Percentiles rank a stretch among this genome's conserved stretches.
phyloP scores from a whole-genome alignment of 2,888 invertebrate species.

The Tuta absoluta region DNA sequence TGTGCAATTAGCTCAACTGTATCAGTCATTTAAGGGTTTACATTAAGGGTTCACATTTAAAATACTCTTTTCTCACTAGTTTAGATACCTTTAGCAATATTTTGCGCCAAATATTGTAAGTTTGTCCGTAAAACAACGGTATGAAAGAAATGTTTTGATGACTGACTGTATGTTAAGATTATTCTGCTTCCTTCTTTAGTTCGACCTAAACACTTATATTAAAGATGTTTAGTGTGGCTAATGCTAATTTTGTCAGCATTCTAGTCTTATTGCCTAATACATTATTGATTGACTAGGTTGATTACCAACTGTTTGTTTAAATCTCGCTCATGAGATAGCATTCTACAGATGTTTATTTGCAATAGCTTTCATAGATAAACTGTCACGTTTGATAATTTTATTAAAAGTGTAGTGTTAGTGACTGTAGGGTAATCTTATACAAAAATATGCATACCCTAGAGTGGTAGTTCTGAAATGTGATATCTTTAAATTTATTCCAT shows the following conservation, averaged over 20 bases:
- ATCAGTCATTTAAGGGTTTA: background rate
- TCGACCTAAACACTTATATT: background rate
- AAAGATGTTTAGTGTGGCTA: conserved; percentile 19
- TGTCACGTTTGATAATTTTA: conserved; percentile 32
- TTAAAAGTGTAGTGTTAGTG: conserved; percentile 44
- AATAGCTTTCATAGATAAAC: background rate
- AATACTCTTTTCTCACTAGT: background rate
- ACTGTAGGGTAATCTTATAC: conserved; percentile 44
- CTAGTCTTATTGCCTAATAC: conserved; percentile 59
- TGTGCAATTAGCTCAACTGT: background rate
- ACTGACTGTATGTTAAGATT: background rate
- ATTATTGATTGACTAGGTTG: conserved; percentile 21
- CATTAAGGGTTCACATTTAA: background rate
- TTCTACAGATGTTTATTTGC: conserved; percentile 38
- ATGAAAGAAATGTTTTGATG: background rate
- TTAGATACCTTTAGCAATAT: conserved; percentile 46
- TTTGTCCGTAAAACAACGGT: conserved; percentile 26
- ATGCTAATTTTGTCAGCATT: conserved; percentile 48
- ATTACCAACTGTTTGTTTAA: no score
- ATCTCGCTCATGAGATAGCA: conserved; percentile 53
- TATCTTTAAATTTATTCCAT: conserved; percentile 52
- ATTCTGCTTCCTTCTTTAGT: background rate
- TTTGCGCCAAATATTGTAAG: conserved; percentile 53
- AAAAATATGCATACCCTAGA: conserved; percentile 51
- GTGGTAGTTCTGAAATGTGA: conserved; percentile 64